Conservation (phyloP, 2,113 vertebrate species). For the Fregetta grallaria region DNA sequence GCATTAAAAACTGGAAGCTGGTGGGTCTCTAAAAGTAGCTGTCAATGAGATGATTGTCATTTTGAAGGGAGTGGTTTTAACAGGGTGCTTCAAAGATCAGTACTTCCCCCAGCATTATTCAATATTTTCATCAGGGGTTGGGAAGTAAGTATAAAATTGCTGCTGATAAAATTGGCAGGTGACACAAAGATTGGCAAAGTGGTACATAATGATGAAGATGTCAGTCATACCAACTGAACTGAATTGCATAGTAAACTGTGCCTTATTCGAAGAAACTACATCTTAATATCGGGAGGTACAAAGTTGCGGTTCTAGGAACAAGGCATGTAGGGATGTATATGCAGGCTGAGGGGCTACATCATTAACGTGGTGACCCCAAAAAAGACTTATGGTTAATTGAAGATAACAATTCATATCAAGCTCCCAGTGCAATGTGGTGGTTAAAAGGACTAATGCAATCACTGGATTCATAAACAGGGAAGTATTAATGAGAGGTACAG, state of each 20-base stretch:
- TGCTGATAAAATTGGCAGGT: slow-evolving; percentile 34
- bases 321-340: too few relatives aligned
- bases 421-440: neutral
- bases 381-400: neutral
- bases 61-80: slow-evolving; percentile 18
- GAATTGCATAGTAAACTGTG: neutral
- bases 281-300: neutral
- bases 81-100: neutral
- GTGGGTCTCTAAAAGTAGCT: neutral
- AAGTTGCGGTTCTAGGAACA: neutral
- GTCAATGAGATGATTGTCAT: neutral
- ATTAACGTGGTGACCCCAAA: neutral
- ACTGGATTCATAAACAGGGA: neutral
- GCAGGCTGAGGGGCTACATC: neutral
- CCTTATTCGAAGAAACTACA: neutral
- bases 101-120: neutral
- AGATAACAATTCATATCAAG: neutral
- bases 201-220: neutral
- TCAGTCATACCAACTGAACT: slow-evolving; percentile 1
- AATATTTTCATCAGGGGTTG: slow-evolving; percentile 31
- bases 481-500: neutral
- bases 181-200: slow-evolving; percentile 44
- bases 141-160: slow-evolving; percentile 40
- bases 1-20: neutral
- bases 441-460: neutral